Evolutionary conservation across 1,140 invertebrate species (phyloP).

Genomic region (Patella vulgata): DNA sequence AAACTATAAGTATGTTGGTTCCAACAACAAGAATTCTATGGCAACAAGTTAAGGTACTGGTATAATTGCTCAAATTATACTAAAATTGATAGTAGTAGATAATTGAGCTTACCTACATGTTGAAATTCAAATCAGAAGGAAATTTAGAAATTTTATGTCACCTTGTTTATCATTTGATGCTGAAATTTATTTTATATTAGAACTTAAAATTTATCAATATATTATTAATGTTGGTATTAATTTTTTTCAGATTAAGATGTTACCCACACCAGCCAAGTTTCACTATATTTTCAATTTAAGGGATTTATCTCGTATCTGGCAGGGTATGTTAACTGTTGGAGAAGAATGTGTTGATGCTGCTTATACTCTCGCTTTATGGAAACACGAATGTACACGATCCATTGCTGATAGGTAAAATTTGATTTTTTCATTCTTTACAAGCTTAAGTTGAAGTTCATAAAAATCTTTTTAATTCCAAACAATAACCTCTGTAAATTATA

Average conservation of each 20-base stretch:
- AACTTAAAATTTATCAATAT: no score
- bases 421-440: neutral
- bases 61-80: no score
- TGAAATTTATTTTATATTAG: no score
- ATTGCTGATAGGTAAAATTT: conserved; percentile 82
- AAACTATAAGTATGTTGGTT: conserved; percentile 83
- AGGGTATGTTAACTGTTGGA: conserved; percentile 84
- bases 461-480: no score
- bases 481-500: neutral
- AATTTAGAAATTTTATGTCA: no score
- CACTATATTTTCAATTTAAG: conserved; percentile 95
- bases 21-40: conserved; percentile 87
- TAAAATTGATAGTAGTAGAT: no score
- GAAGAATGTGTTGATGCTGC: conserved; percentile 64
- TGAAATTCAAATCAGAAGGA: no score
- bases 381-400: conserved; percentile 88
- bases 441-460: no score
- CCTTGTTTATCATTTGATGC: no score
- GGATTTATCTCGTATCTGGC: conserved; percentile 94
- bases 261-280: conserved; percentile 93
- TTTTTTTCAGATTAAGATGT: conserved; percentile 72
- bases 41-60: conserved; percentile 79
- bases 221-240: neutral
- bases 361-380: conserved; percentile 83
- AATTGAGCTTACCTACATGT: no score